Base-by-base conservation (phyloP, 1,140 invertebrate species). In the Drosophila pseudoobscura region DNA sequence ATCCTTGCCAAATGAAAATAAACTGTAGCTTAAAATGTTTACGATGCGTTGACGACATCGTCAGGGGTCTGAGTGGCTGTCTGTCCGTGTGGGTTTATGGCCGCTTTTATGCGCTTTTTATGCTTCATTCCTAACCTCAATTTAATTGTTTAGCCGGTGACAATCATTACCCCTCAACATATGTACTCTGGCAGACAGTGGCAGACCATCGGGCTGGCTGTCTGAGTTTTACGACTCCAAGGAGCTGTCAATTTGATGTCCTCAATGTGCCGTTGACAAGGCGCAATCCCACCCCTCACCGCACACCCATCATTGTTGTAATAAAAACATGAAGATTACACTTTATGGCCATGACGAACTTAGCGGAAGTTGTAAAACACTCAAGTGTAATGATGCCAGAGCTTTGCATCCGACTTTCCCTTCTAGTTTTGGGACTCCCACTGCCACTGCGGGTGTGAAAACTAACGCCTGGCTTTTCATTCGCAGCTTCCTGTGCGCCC, bases 71-170 rank as follows among this genome's bases (percentile, higher is more conserved):
- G 58, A 26, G 55, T 50, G 47, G 15, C 44, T 46, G 35, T 39
- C 53, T 57, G 74, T 53, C 64, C 35, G 59, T 47, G 5, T 39
- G 57, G 53, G 75, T 91, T 91, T 91, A 91, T 85, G 78, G 58
- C 47, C 56, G 24, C 57, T 91, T 91, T 91, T 91, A 91, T 90
- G 83, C 69, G 79, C 59, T 90, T 90, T 91, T 91, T 91, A 91
- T 90, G 87, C 78, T 70, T 82, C 78, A 90, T 91, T 91, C 45
- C 84, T 85, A 91, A 91, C 90, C 90, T 91, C 90, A 90, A 91
- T 91, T 91, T 91, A 91, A 91, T 91, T 91, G 90, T 90, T 91
- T 91, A 91, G 83, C 90, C 90, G 90, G 90, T 91, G 90, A 91
- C 90, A 91, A 88, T 87, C 78, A 87, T 88, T 78, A 63, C 75